Base-by-base conservation (phyloP, 35 echinoderm and acorn worm species). In the Strongylocentrotus purpuratus region DNA sequence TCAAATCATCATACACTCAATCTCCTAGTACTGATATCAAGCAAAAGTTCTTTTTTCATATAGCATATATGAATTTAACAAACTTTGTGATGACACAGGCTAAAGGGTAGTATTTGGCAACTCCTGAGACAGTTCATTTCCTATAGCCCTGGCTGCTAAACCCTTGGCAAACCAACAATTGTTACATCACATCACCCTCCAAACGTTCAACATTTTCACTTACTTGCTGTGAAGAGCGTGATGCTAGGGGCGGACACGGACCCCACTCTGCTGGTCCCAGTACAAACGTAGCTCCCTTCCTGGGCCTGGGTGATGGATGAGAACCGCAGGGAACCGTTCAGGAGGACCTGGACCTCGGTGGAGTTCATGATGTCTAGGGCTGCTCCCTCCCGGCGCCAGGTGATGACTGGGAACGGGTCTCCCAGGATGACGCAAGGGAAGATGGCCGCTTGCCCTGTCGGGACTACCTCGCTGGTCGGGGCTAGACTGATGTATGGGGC, bases 381-480 rank as follows among this genome's bases (percentile, higher is more conserved):
- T 92, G 95, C 95, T 45, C 95, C 95, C 31, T 61, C 92, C 46
- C 94, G 95, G 3, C 45, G 94, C 98, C 98, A 99, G 7, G 95
- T 46, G 41, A 98, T 90, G 0, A 28, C 41, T 33, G 98, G 98
- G 5, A 46, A 47, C 7, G 98, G 98, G 55, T 97, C 97, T 22
- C 98, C 98, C 25, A 99, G 97, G 86, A 99, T 99, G 22, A 88
- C 59, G 70, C 98, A 99, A 78, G 90, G 28, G 32, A 99, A 95
- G 7, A 85, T 94, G 18, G 92, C 96, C 25, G 94, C 35, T 33
- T 96, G 78, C 45, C 94, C 94, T 17, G 96, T 86, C 31, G 97
- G 96, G 8, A 97, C 88, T 31, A 97, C 94, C 48, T 95, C 88
- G 61, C 95, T 98, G 17, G 45, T 35, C 32, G 98, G 98, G 58